Evolutionary conservation across 2,113 vertebrate species (phyloP).

Genomic region (Eleginops maclovinus): DNA sequence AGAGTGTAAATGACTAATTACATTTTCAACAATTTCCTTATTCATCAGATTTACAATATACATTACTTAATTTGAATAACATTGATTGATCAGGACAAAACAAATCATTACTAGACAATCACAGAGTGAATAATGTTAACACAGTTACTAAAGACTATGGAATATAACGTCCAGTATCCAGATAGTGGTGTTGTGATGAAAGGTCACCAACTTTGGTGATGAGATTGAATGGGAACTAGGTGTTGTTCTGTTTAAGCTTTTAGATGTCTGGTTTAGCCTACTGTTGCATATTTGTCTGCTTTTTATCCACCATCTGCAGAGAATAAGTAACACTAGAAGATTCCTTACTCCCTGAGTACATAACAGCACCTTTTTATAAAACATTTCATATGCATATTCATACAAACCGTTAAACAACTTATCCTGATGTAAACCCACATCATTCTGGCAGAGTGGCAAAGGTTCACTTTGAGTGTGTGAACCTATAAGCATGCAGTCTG

Average conservation of each 20-base stretch:
- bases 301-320: not conserved
- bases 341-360: not conserved
- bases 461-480: constrained; percentile 24
- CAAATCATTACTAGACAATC: too few species aligned
- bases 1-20: constrained; percentile 1
- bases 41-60: not conserved
- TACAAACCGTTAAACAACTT: constrained; percentile 10
- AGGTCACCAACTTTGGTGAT: too few species aligned
- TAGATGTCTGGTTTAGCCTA: not conserved
- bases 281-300: not conserved
- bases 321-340: not conserved
- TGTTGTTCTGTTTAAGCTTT: not conserved
- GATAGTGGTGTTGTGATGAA: too few species aligned
- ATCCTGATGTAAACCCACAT: constrained; percentile 11
- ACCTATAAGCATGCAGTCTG: not conserved
- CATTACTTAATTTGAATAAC: not conserved
- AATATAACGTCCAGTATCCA: too few species aligned
- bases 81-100: not conserved
- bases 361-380: not conserved
- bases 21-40: not conserved
- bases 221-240: too few species aligned
- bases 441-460: constrained; percentile 22
- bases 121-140: not conserved
- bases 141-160: not conserved
- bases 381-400: constrained; percentile 41